Evolutionary conservation across 2,797 vertebrate species (phyloP).

Genomic region (Sebastes kiyomatsui): DNA sequence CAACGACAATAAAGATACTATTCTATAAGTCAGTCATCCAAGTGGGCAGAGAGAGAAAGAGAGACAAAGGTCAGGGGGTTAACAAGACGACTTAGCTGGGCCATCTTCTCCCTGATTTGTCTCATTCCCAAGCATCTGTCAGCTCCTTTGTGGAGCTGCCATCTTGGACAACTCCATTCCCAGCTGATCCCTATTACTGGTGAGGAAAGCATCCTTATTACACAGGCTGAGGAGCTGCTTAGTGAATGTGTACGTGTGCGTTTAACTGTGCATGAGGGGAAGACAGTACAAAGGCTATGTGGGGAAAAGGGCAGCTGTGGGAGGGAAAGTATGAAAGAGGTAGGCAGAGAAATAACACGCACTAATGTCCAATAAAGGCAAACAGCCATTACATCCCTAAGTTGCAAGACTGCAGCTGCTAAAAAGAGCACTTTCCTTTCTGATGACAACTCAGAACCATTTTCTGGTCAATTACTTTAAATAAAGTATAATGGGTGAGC

Average conservation of each 20-base stretch:
- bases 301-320: constrained; percentile 23
- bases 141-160: constrained; percentile 46
- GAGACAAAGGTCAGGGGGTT: constrained; percentile 36
- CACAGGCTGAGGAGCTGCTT: constrained; percentile 16
- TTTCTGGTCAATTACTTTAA: constrained; percentile 51
- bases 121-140: constrained; percentile 37
- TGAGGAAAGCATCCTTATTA: constrained; percentile 45
- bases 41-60: background rate
- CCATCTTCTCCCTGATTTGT: constrained; percentile 41
- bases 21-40: background rate
- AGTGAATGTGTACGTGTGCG: constrained; percentile 6
- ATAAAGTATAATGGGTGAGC: constrained; percentile 35
- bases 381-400: constrained; percentile 19
- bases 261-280: constrained; percentile 36
- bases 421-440: constrained; percentile 24
- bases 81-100: constrained; percentile 39
- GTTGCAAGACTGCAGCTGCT: constrained; percentile 8
- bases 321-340: constrained; percentile 6
- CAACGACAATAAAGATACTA: background rate
- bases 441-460: constrained; percentile 36
- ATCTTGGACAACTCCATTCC: constrained; percentile 44
- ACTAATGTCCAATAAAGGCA: constrained; percentile 20
- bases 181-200: constrained; percentile 51
- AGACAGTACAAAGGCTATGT: background rate
- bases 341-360: constrained; percentile 12